A percentile compares a stretch with the other conserved stretches of the same genome.
Conservation (phyloP, 2,113 vertebrate species). For the Garra rufa region DNA sequence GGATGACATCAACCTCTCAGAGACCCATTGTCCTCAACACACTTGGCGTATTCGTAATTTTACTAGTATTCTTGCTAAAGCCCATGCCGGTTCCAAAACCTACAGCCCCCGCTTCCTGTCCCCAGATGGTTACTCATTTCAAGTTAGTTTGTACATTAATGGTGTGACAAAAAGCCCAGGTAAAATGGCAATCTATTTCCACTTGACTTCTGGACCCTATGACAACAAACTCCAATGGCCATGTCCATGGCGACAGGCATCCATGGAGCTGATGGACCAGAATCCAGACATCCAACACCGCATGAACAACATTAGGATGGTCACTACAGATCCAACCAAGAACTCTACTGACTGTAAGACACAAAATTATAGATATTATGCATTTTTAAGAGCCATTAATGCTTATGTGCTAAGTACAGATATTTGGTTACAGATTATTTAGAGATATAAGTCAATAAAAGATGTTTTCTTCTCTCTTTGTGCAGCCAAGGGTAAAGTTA, state of each 20-base stretch:
- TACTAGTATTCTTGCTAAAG: conserved; percentile 72
- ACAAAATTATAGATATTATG: background rate
- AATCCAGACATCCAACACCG: conserved; percentile 83
- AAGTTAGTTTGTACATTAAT: conserved; percentile 77
- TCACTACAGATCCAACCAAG: conserved; percentile 82
- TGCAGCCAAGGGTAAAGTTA: conserved; percentile 35
- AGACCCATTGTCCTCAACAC: conserved; percentile 87
- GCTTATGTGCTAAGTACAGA: background rate
- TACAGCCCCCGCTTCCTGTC: conserved; percentile 86
- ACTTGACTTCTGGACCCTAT: conserved; percentile 84
- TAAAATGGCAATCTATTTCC: conserved; percentile 74
- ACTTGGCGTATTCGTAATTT: conserved; percentile 88
- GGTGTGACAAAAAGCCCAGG: conserved; percentile 35
- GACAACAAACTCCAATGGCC: conserved; percentile 85
- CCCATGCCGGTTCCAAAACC: conserved; percentile 55
- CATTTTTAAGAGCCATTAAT: background rate
- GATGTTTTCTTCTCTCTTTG: conserved; percentile 42
- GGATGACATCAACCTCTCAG: conserved; percentile 93
- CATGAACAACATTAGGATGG: conserved; percentile 85
- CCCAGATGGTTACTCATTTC: conserved; percentile 87
- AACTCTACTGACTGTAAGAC: conserved; percentile 71
- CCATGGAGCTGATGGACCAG: conserved; percentile 85
- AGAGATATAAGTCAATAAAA: background rate
- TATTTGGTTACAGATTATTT: background rate
- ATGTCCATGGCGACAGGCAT: conserved; percentile 86